Evolutionary conservation across 2,888 invertebrate genomes (phyloP), one percentile per base, ranked within the genome.

Genomic region (Pecten maximus): DNA sequence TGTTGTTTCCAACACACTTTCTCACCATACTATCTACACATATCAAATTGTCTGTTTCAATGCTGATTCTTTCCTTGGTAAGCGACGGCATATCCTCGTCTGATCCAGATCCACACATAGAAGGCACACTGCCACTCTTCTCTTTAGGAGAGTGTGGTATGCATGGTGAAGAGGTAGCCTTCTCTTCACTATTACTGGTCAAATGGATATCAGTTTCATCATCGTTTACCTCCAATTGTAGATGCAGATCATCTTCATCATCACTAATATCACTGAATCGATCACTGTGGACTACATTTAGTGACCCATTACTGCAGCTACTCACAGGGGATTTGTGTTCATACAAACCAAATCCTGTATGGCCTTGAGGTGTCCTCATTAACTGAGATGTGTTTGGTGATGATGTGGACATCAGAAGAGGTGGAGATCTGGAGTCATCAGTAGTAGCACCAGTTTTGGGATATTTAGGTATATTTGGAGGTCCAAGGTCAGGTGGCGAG

Each of bases 241-340:
- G 35, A 28, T 74, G 74, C 35, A 74, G 35, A 74, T 74, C 74
- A n/a, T 91, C 91, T 40, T 93, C 93, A 89, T 93, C 93, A 92
- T 94, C 94, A 89, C 94, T 93, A 10, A 94, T 93, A 89, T 94
- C 94, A 92, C 94, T 94, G 89, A 93, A 94, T 40, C 93, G 91
- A 87, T 94, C 94, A 89, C 93, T 93, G 54, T 93, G 93, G n/a
- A 94, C 92, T 39, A 94, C 92, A 90, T 92, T 92, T 39, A 92
- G 92, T 15, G 93, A 93, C 15, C 93, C 91, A 88, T 89, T 88
- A 44, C 93, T 91, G 48, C 91, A 92, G 40, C 90, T 88, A 40
- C 92, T 91, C 28, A 91, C 91, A 12, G 91, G 92, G 40, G 91
- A 90, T 60, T 88, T 90, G 4, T 74, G 74, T 35, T 74, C 74